Conservation (phyloP, 1,140 invertebrate species). For the Orchesella cincta region DNA sequence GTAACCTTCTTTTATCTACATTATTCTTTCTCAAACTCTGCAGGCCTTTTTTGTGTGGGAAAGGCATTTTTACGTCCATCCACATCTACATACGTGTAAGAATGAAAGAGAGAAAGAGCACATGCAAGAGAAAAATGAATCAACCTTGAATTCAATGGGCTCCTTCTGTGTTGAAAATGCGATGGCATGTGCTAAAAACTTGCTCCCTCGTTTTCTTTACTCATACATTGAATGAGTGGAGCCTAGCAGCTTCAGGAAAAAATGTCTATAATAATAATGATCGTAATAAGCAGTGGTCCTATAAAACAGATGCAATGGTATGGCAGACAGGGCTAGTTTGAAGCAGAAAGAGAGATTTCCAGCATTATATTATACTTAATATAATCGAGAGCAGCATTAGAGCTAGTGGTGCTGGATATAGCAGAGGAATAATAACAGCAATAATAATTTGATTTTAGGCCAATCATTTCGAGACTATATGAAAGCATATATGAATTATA, state of each 20-base stretch:
- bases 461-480: conserved; percentile 2
- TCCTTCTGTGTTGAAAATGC: conserved; percentile 12
- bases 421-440: too few species aligned
- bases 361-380: too few species aligned
- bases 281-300: not conserved
- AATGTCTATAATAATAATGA: not conserved
- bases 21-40: not conserved
- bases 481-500: too few species aligned
- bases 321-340: too few species aligned
- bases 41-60: not conserved
- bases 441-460: conserved; percentile 4
- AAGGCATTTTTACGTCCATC: not conserved
- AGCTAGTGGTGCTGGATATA: too few species aligned
- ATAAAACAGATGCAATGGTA: not conserved
- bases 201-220: too few species aligned
- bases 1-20: not conserved
- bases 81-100: not conserved
- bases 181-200: not conserved
- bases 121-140: not conserved
- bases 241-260: not conserved
- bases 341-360: too few species aligned
- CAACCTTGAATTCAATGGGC: not conserved
- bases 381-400: too few species aligned
- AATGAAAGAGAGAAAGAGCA: not conserved
- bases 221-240: too few species aligned